These are phyloP conservation scores for Allacma fusca DNA, from an alignment of 2,888 invertebrate species.

Conservation along the genomic window DNA sequence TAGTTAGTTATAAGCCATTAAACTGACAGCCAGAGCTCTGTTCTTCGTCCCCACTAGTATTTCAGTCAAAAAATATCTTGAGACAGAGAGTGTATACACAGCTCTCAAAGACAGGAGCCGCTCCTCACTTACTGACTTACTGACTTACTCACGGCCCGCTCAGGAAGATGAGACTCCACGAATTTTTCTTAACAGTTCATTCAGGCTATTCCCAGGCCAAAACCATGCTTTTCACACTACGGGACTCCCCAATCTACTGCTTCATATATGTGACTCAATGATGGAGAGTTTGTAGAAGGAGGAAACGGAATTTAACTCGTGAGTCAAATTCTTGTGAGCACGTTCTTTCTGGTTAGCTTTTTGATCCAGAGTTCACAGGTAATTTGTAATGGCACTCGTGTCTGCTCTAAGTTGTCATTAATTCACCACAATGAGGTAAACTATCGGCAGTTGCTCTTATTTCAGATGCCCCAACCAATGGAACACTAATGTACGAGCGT, in stretches of 20 bases:
- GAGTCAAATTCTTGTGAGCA: not conserved
- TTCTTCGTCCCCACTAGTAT: no score
- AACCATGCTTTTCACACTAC: not conserved
- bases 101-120: no score
- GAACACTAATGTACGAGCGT: not conserved
- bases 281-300: no score
- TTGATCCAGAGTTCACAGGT: not conserved
- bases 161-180: not conserved
- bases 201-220: not conserved
- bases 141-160: conserved; percentile 25
- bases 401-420: not conserved
- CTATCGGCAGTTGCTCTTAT: not conserved
- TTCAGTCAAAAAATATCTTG: no score
- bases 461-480: not conserved
- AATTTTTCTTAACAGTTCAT: not conserved
- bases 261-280: no score
- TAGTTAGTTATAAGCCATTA: not conserved
- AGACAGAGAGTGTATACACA: no score
- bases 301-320: not conserved
- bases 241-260: not conserved
- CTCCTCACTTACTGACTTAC: conserved; percentile 21
- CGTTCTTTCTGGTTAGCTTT: conserved; percentile 11
- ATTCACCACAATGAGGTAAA: not conserved
- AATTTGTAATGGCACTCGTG: not conserved
- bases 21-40: not conserved